Conservation (phyloP, 1,140 invertebrate species). For the Fopius arisanus region DNA sequence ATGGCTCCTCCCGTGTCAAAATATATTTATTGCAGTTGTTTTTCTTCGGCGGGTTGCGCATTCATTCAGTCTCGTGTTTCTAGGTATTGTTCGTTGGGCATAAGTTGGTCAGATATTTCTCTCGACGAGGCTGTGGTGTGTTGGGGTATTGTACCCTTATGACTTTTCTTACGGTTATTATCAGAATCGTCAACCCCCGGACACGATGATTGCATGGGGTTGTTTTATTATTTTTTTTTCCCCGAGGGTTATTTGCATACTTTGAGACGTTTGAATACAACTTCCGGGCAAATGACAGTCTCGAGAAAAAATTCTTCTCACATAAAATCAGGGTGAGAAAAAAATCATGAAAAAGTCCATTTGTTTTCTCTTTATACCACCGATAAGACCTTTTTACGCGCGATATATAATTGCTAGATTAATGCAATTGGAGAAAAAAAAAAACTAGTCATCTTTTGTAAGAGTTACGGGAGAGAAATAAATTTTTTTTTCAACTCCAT, state of each 20-base stretch:
- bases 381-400: too few species aligned
- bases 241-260: background rate
- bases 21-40: constrained; percentile 63
- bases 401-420: too few species aligned
- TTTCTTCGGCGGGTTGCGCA: background rate
- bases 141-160: constrained; percentile 52
- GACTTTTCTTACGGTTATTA: constrained; percentile 62
- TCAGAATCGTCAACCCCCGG: constrained; percentile 53
- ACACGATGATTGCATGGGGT: background rate
- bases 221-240: background rate
- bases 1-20: constrained; percentile 63
- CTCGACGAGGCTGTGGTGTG: constrained; percentile 51
- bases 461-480: background rate
- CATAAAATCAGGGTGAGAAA: too few species aligned
- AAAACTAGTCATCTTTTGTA: too few species aligned
- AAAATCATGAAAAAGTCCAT: too few species aligned
- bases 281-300: too few species aligned
- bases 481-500: background rate
- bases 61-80: constrained; percentile 26
- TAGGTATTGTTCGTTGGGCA: constrained; percentile 1
- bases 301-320: too few species aligned
- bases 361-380: too few species aligned
- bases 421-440: too few species aligned
- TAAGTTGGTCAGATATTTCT: constrained; percentile 12
- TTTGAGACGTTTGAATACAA: too few species aligned